These are phyloP conservation scores for Scytalopus superciliaris DNA, from an alignment of 2,113 vertebrate genomes.

Conservation along the genomic window DNA sequence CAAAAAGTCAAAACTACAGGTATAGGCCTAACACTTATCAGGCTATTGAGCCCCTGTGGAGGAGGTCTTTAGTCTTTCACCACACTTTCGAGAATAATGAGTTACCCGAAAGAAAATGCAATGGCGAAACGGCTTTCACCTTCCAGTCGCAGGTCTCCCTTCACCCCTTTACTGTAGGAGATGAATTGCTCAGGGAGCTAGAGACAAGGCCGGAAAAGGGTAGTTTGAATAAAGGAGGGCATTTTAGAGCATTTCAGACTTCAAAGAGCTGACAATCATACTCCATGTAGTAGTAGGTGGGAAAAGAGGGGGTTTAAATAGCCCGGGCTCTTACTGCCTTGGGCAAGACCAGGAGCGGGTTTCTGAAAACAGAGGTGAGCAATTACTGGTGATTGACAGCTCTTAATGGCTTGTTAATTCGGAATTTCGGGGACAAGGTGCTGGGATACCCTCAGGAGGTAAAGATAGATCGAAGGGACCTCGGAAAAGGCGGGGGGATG, in stretches of 20 bases:
- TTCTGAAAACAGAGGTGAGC: not conserved
- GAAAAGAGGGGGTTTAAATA: not conserved
- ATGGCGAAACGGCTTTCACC: not conserved
- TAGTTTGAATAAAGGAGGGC: not conserved
- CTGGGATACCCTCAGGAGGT: not conserved
- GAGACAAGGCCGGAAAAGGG: not conserved
- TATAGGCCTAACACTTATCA: not conserved
- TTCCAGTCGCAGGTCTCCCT: not conserved
- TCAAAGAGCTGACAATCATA: not conserved
- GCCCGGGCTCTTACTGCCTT: not conserved
- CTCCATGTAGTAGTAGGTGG: rapidly evolving
- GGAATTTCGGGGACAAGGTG: not conserved
- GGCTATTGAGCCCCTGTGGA: not conserved
- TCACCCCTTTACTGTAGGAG: not conserved
- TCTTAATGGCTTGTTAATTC: not conserved
- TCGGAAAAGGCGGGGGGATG: rapidly evolving
- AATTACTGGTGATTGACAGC: not conserved
- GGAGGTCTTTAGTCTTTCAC: not conserved
- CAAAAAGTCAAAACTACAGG: not conserved
- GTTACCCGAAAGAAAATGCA: not conserved
- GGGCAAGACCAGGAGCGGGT: not conserved
- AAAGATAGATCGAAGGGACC: not conserved
- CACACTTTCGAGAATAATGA: not conserved
- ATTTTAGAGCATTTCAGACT: not conserved
- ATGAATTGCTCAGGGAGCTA: not conserved